Evolutionary conservation across 2,888 invertebrate species (phyloP), one percentile per base, ranked within the genome.

Genomic region (Melieria picta): DNA sequence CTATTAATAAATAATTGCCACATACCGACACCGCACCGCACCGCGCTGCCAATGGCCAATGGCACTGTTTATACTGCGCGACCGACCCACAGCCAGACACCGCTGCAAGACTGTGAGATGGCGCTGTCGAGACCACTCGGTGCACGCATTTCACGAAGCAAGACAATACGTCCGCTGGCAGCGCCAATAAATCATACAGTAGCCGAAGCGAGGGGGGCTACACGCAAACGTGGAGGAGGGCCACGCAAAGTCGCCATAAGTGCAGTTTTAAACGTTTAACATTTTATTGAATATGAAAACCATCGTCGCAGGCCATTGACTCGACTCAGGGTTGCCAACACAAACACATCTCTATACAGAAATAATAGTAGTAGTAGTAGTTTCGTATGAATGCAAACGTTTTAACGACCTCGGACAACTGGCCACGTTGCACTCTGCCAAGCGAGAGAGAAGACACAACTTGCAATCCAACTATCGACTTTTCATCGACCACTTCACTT

Each of bases 121-220:
- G 10, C 52, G 52, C 13, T 13, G 9, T 11, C 5, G 52, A 30
- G 30, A 30, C 30, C 30, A 30, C 30, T 7, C 52, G 52, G 52
- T 6, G 52, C 52, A 30, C 30, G 30, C 30, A 30, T 30, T 30
- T 30, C 30, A 30, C 30, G 30, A 30, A 30, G 30, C 30, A 2
- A 30, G 30, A 30, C 30, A 30, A 30, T 30, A 30, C 52, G 13
- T 4, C 52, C 13, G 11, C 52, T 52, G 52, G 13, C 52, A 52
- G 52, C 13, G 52, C 52, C 11, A 52, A 52, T 52, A 52, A 52
- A 52, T 52, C 52, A 52, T 52, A 50, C 52, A 52, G 13, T 52
- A 52, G n/a, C 52, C 11, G 13, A 11, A 9, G 5, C 11, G 52
- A 52, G 52, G 4, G 13, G 5, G 13, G n/a, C 5, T n/a, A 9